Evolutionary conservation across 2,888 invertebrate species (phyloP), one percentile per base, ranked within the genome.

Genomic region (Cephus pygmeus): DNA sequence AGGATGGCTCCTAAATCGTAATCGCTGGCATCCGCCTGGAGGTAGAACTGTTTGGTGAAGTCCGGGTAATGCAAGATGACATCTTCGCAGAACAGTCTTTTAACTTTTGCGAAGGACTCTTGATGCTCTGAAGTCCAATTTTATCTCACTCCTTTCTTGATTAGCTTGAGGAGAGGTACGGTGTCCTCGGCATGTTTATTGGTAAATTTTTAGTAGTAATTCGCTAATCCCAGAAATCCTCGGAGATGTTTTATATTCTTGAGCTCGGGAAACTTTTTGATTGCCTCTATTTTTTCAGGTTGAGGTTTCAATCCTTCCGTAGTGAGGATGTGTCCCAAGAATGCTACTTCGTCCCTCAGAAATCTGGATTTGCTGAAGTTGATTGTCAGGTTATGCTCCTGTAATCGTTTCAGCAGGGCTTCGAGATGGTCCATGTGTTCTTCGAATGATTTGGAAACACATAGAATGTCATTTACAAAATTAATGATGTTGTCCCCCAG

Each of bases 21-120:
- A 75, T 83, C 79, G 68, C 82, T 77, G 73, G 85, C 69, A 68
- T 84, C 80, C 1, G 79, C 74, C 4, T 79, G 73, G 68, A 75
- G 4, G n/a, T 69, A 71, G 36, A 74, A 74, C 36, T 76, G 73
- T 75, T 76, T 12, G 69, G 69, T 11, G 4, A 73, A 75, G 74
- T 81, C 33, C 1, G 76, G 75, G 69, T 78, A 73, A 30, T 68
- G 69, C 12, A 78, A 36, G 4, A 69, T 34, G 12, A 77, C 23
- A 4, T 69, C 35, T 1, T 81, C 56, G 23, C 35, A 73, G 34
- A 84, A 85, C 12, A 81, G 12, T 31, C 15, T 33, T 71, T 83
- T 83, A 0, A 76, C 36, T 12, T 69, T 74, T 73, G n/a, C 75
- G 75, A 85, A 84, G 0, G 80, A 79, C 6, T 34, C 23, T 36